phyloP scores from a whole-genome alignment of 2,797 vertebrate genomes.

The Echiichthys vipera region DNA sequence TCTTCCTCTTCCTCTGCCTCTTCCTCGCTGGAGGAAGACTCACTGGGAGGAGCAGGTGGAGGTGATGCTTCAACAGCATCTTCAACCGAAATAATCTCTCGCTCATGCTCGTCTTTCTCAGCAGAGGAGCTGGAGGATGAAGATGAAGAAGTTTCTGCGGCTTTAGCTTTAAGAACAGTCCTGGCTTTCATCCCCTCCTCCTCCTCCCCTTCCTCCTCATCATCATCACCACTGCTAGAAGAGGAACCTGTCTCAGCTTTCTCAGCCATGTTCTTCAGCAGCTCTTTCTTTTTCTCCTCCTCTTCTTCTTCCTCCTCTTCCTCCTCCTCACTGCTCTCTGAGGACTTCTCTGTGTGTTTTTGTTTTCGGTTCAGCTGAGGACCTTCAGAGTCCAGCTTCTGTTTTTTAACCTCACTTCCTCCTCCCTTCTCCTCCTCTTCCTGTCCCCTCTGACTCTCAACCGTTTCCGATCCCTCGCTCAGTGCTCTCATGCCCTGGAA shows the following conservation, averaged over 20 bases:
- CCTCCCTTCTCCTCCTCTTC: neutral
- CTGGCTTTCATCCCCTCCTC: neutral
- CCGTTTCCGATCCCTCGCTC: neutral
- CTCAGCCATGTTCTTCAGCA: neutral
- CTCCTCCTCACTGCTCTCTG: conserved; percentile 9
- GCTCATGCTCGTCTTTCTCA: conserved; percentile 32
- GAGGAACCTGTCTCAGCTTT: conserved; percentile 18
- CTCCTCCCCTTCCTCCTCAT: conserved; percentile 30
- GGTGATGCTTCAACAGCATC: conserved; percentile 13
- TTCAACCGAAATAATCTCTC: neutral
- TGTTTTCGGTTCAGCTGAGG: neutral
- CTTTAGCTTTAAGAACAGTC: neutral
- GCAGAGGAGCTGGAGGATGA: conserved; percentile 47
- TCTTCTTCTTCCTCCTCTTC: neutral
- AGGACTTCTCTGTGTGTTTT: neutral
- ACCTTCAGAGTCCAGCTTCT: conserved; percentile 30
- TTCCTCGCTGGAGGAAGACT: conserved; percentile 47
- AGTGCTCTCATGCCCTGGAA: conserved; percentile 88
- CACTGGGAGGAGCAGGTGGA: neutral
- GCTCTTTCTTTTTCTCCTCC: neutral
- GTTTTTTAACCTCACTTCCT: conserved; percentile 54
- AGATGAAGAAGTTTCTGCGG: neutral
- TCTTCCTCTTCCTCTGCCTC: conserved; percentile 45
- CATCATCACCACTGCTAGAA: conserved; percentile 33
- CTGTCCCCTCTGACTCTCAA: neutral